Evolutionary conservation across 2,888 invertebrate genomes (phyloP).

Genomic region (Tenthredo distinguenda): DNA sequence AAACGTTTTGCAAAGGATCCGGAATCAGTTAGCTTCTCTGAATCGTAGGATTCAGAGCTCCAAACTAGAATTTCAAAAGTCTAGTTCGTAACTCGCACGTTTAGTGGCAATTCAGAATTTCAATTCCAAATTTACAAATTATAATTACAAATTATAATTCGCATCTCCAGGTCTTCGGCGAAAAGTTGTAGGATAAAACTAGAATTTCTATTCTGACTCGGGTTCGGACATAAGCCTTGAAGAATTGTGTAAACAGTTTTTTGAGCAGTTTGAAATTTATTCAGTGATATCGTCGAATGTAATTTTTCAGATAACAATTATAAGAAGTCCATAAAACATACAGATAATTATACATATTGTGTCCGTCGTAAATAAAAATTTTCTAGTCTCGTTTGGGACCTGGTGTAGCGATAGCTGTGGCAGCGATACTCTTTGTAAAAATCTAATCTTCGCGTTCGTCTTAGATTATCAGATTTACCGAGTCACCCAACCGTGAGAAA

Average conservation of each 20-base stretch:
- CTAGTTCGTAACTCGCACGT: no score
- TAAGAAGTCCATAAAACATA: background rate
- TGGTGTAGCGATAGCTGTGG: background rate
- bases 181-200: no score
- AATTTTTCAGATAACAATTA: background rate
- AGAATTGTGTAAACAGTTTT: background rate
- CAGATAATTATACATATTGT: background rate
- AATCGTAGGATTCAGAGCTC: no score
- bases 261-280: background rate
- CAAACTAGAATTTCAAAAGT: no score
- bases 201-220: no score
- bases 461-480: constrained; percentile 33
- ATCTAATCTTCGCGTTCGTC: constrained; percentile 28
- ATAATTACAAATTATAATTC: no score
- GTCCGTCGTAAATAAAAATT: constrained; percentile 5
- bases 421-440: constrained; percentile 5
- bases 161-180: no score
- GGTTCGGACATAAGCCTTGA: background rate
- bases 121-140: no score
- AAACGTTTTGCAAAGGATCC: no score
- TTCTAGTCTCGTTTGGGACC: background rate
- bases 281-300: background rate
- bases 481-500: constrained; percentile 23
- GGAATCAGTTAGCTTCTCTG: no score
- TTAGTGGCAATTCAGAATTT: no score